These are phyloP conservation scores for Tarsius wallacei DNA, from an alignment of 2,797 vertebrate species.

Conservation along the genomic window DNA sequence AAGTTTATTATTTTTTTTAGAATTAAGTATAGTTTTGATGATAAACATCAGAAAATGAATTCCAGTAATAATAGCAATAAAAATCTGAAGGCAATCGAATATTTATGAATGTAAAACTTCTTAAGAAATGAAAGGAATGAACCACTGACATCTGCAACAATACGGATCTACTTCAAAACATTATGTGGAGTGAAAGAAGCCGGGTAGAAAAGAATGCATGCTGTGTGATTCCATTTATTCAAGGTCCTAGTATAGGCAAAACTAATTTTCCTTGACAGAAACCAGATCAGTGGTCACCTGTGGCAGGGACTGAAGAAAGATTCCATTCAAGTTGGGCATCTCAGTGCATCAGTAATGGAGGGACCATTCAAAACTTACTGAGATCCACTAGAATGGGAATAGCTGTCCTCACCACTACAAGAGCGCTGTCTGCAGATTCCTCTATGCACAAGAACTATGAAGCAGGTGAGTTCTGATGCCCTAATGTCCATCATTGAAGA, in stretches of 20 bases:
- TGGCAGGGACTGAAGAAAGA: background rate
- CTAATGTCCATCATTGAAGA: background rate
- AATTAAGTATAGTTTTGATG: background rate
- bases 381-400: background rate
- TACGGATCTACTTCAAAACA: background rate
- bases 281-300: background rate
- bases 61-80: background rate
- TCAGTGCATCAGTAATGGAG: rapidly evolving
- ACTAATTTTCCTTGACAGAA: background rate
- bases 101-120: background rate
- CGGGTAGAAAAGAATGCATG: background rate
- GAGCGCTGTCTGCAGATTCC: background rate
- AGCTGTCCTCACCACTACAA: background rate
- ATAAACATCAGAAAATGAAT: background rate
- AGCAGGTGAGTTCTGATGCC: background rate
- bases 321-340: background rate
- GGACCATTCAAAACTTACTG: background rate
- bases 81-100: background rate
- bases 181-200: background rate
- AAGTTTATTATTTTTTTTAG: background rate
- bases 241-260: background rate
- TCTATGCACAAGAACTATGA: background rate
- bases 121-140: background rate
- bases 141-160: background rate
- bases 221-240: background rate